Base-by-base conservation (phyloP, 2,888 invertebrate genomes). In the Ophion obscuratus region DNA sequence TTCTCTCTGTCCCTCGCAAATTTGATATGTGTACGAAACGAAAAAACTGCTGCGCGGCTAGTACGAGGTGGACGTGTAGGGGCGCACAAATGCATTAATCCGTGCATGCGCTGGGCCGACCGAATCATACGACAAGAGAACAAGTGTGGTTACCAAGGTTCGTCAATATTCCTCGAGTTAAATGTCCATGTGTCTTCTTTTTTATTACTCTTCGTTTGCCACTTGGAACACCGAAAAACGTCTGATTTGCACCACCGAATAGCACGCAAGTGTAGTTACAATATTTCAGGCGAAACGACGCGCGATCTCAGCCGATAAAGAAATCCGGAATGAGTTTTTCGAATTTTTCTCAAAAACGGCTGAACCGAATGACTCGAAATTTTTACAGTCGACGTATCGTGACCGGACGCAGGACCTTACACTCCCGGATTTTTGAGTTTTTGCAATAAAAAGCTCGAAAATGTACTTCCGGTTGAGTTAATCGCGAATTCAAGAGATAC, bases 31-130 rank as follows among this genome's bases (percentile, higher is more conserved):
- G 59, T 64, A 44, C 68, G 68, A 81, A 75, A 83, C 53, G 53
- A 83, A 67, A 81, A 76, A 83, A 76, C 61, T 67, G 36, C 75
- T 67, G 64, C 31, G n/a, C 66, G 59, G 61, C 66, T 73, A 93
- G 93, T 92, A 87, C 92, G 92, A 70, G 91, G 92, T 82, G 93
- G 93, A 90, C 92, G 92, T 66, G 91, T 90, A 75, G 90, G 91
- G 81, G 80, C 88, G 73, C 91, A 91, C 87, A 91, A 91, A 89
- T 91, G 91, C 89, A 90, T 89, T 75, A 92, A 93, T 88, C 92
- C 92, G 79, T 93, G 93, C 88, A 92, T 93, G 93, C 92, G 93
- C 88, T 93, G 93, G 93, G 93, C 93, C 76, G 92, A 92, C 84
- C 91, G 92, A 90, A 93, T 93, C 88, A 93, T 93, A 87, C 90